Evolutionary conservation across 1,140 invertebrate species (phyloP).

Genomic region (Zaprionus lachaisei): DNA sequence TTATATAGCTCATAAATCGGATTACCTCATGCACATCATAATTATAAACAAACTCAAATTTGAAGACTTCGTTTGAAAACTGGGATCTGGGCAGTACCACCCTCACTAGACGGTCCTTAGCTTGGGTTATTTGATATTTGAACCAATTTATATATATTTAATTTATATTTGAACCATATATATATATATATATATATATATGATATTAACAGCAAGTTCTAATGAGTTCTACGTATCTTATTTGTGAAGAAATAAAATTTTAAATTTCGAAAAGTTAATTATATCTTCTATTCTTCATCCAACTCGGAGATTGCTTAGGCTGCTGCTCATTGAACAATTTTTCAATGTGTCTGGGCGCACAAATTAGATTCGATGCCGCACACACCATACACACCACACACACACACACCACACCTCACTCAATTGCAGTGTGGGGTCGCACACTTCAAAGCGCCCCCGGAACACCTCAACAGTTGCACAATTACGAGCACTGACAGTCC

Average conservation of each 20-base stretch:
- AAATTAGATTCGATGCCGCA: constrained; percentile 38
- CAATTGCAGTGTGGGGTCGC: constrained; percentile 10
- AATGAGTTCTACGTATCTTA: neutral
- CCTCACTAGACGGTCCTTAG: too few relatives aligned
- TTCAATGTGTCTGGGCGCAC: constrained; percentile 31
- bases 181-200: too few relatives aligned
- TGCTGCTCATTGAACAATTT: constrained; percentile 45
- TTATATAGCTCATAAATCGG: too few relatives aligned
- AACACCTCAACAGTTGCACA: constrained; percentile 50
- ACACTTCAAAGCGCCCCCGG: constrained; percentile 28
- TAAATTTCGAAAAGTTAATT: constrained; percentile 3
- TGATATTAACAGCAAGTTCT: too few relatives aligned
- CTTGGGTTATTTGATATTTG: too few relatives aligned
- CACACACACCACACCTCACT: constrained; percentile 3
- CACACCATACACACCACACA: neutral
- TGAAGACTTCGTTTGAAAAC: too few relatives aligned
- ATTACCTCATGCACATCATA: too few relatives aligned
- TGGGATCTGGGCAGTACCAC: too few relatives aligned
- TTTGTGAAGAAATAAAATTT: neutral
- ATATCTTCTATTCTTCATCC: neutral
- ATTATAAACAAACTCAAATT: too few relatives aligned
- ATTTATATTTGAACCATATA: too few relatives aligned
- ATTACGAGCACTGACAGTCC: constrained; percentile 46
- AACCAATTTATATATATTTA: too few relatives aligned
- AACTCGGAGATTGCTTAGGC: neutral